Evolutionary conservation across 2,797 vertebrate species (phyloP).

Genomic region (Peromyscus eremicus): DNA sequence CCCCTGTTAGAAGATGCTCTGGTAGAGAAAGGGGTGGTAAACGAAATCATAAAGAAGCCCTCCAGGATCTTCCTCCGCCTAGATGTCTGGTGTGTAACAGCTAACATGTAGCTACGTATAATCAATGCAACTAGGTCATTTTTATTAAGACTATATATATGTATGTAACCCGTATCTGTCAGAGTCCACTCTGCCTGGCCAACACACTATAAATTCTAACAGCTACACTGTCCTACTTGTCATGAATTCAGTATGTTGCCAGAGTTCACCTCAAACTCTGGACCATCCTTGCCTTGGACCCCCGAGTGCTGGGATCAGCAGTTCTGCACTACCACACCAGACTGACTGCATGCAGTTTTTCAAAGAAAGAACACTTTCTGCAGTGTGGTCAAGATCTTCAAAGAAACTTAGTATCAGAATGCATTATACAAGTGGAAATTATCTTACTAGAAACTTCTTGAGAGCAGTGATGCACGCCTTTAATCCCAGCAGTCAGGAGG

Average conservation of each 20-base stretch:
- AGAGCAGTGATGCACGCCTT: neutral
- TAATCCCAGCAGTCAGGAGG: neutral
- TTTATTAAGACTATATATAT: neutral
- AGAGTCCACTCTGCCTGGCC: neutral
- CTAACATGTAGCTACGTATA: neutral
- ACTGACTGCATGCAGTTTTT: conserved; percentile 28
- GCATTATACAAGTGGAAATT: conserved; percentile 4
- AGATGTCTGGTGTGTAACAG: neutral
- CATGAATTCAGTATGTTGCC: neutral
- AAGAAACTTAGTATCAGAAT: neutral
- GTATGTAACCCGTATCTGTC: neutral
- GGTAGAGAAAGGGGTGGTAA: neutral
- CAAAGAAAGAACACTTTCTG: neutral
- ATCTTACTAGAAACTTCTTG: neutral
- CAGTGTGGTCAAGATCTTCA: neutral
- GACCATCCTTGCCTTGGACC: too few relatives aligned
- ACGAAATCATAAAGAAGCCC: neutral
- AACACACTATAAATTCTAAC: neutral
- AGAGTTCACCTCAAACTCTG: neutral
- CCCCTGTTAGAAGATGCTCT: neutral
- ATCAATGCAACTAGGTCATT: neutral
- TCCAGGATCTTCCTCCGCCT: neutral
- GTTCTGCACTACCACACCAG: too few relatives aligned
- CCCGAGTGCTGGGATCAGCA: neutral
- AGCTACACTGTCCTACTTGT: neutral